phyloP scores from a whole-genome alignment of 2,797 vertebrate species.

The Scolopax rusticola region DNA sequence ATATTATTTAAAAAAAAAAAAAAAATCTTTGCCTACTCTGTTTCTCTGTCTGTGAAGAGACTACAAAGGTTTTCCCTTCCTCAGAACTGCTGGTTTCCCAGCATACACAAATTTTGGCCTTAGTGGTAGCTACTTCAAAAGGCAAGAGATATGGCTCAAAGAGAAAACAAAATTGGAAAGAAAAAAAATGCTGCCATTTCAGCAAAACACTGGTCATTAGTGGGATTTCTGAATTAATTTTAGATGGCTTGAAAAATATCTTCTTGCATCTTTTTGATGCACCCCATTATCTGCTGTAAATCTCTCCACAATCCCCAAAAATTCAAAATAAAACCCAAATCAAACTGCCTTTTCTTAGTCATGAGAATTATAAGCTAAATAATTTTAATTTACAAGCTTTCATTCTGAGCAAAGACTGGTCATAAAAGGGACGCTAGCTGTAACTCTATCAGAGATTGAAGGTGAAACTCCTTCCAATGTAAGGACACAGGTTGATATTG shows the following conservation, averaged over 20 bases:
- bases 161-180: conserved; percentile 47
- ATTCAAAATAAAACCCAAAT: background rate
- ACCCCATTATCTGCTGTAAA: background rate
- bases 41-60: conserved; percentile 30
- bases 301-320: background rate
- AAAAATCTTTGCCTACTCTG: background rate
- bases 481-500: no score
- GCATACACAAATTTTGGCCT: conserved; percentile 39
- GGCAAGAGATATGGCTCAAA: conserved; percentile 38
- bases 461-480: background rate
- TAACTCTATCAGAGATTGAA: background rate
- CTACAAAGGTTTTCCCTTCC: conserved; percentile 48
- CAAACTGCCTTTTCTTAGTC: background rate
- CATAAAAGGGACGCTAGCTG: background rate
- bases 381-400: background rate
- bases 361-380: background rate
- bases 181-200: background rate
- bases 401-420: background rate
- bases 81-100: conserved; percentile 58
- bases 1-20: background rate
- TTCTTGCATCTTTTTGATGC: conserved; percentile 10
- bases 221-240: background rate
- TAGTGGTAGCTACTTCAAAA: conserved; percentile 62
- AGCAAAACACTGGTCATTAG: conserved; percentile 25
- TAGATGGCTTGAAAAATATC: conserved; percentile 19